A percentile compares a stretch with the other conserved stretches of the same genome.
Conservation (phyloP, 2,113 vertebrate genomes). For the Seriola dumerili region DNA sequence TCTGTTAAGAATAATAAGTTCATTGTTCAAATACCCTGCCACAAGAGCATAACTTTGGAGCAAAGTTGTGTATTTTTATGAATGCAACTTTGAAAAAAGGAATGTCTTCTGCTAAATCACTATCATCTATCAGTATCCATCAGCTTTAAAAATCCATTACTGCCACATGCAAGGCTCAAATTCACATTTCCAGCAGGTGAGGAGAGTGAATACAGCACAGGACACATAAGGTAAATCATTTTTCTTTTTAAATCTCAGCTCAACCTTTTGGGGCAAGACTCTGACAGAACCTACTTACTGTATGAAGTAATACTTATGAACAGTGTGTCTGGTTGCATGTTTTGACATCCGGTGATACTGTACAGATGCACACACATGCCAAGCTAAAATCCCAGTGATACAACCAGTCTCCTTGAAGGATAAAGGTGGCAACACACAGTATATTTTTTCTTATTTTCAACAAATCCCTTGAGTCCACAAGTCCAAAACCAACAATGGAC, state of each 20-base stretch:
- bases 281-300: too few relatives aligned
- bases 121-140: neutral
- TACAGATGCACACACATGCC: neutral
- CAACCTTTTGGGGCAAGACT: too few relatives aligned
- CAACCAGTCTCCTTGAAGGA: neutral
- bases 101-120: neutral
- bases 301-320: neutral
- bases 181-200: conserved; percentile 12
- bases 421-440: neutral
- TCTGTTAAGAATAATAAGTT: conserved; percentile 28
- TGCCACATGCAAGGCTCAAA: neutral
- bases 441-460: conserved; percentile 2
- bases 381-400: neutral
- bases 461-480: neutral
- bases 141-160: conserved; percentile 1
- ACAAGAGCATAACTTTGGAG: neutral
- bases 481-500: neutral
- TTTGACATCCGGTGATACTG: neutral
- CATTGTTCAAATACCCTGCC: conserved; percentile 17
- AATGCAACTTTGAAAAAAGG: neutral
- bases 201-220: neutral
- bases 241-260: too few relatives aligned
- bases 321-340: neutral
- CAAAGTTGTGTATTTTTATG: neutral
- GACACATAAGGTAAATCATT: too few relatives aligned